These are phyloP conservation scores for Metaphire vulgaris DNA, from an alignment of 1,140 invertebrate species.

Conservation along the genomic window DNA sequence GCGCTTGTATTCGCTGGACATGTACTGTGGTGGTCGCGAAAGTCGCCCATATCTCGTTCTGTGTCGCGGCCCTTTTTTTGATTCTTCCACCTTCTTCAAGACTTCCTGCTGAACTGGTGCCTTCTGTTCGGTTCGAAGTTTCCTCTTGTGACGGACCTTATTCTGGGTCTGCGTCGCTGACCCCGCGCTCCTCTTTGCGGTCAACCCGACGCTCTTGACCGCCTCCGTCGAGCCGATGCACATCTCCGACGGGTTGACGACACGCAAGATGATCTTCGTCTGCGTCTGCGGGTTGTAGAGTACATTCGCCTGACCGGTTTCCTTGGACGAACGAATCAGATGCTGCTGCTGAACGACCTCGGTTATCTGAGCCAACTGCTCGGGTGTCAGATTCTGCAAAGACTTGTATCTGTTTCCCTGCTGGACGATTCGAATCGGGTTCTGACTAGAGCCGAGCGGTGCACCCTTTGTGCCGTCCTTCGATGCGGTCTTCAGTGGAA, in stretches of 20 bases:
- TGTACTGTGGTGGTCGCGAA: too few relatives aligned
- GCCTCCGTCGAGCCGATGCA: too few relatives aligned
- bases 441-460: slow-evolving; percentile 59
- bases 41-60: too few relatives aligned
- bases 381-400: slow-evolving; percentile 57
- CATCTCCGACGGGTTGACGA: slow-evolving; percentile 53
- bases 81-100: too few relatives aligned
- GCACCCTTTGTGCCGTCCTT: slow-evolving; percentile 34
- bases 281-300: slow-evolving; percentile 58
- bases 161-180: too few relatives aligned
- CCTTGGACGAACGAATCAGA: slow-evolving; percentile 45
- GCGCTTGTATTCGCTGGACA: too few relatives aligned
- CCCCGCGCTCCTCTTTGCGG: too few relatives aligned
- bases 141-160: too few relatives aligned
- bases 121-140: too few relatives aligned
- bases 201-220: too few relatives aligned
- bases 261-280: slow-evolving; percentile 59
- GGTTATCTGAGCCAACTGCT: slow-evolving; percentile 61
- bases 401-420: slow-evolving; percentile 59
- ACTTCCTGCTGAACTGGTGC: too few relatives aligned
- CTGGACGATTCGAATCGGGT: slow-evolving; percentile 62
- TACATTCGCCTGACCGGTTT: slow-evolving; percentile 50
- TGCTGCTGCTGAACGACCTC: slow-evolving; percentile 58
- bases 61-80: too few relatives aligned
- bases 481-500: neutral